Evolutionary conservation across 2,888 invertebrate species (phyloP).

Genomic region (Folsomia manolachei): DNA sequence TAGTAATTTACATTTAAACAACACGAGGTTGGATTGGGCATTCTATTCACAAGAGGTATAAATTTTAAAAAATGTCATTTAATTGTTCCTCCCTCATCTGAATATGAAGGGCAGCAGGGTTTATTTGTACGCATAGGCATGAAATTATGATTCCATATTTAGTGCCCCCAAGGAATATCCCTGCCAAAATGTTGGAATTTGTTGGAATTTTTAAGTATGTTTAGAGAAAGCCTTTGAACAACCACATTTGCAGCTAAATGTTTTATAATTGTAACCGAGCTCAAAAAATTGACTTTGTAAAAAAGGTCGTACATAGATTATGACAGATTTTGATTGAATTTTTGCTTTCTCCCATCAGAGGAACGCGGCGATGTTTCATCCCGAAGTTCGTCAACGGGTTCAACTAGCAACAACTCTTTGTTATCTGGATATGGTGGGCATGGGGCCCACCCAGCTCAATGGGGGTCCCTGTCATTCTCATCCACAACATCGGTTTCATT

Average conservation of each 20-base stretch:
- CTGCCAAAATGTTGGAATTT: too few species aligned
- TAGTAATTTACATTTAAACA: neutral
- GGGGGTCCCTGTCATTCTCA: constrained; percentile 19
- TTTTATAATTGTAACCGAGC: neutral
- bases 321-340: neutral
- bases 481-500: constrained; percentile 15
- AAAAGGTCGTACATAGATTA: too few species aligned
- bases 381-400: constrained; percentile 35
- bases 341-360: neutral
- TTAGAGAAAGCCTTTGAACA: too few species aligned
- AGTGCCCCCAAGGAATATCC: neutral
- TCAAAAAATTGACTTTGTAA: neutral
- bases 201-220: too few species aligned
- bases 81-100: neutral
- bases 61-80: too few species aligned
- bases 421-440: neutral
- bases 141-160: neutral
- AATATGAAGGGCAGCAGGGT: neutral
- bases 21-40: neutral
- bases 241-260: too few species aligned
- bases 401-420: constrained; percentile 18
- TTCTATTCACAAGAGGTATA: too few species aligned
- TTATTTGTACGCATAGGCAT: neutral
- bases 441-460: neutral
- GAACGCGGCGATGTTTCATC: constrained; percentile 24